Evolutionary conservation across 2,888 invertebrate species (phyloP), one percentile per base, ranked within the genome.

Genomic region (Drepanosiphum platanoidis): DNA sequence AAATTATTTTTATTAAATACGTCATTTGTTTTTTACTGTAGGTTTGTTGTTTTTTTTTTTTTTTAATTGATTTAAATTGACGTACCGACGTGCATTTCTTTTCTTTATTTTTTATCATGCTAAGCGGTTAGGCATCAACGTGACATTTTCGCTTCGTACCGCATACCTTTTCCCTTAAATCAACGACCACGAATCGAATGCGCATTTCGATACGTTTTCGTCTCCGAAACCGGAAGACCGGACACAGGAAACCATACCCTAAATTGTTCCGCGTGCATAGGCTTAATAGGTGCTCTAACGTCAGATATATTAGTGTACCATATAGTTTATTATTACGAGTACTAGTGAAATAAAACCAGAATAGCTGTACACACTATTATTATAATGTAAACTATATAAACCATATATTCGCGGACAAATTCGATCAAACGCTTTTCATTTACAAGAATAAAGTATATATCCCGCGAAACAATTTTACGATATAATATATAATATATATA

Each of bases 201-300:
- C 66, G 11, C 32, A 27, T 46, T 46, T 64, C 13, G 46, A 66
- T 72, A 64, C 72, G 32, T 36, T 84, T 66, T 36, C 4, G 42
- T 52, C 68, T 46, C 46, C 36, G 39, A 46, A 52, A 66, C 83
- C 68, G 83, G 66, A 84, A 75, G 39, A 68, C 66, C 75, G 66
- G 46, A 74, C 77, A 74, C 83, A 74, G 83, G 83, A 84, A 84
- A 75, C 83, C 75, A 52, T 84, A 52, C 83, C 83, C 75, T 52
- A 68, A 75, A 84, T 30, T 66, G 83, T 84, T 84, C 66, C 83
- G 83, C 83, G 83, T 84, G 83, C 83, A 84, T 84, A 75, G n/a
- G 52, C 75, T 75, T 36, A 52, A 52, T 52, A 75, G n/a, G 18
- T 68, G 32, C 22, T 34, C 68, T 27, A 34, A 34, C 30, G 32